Base-by-base conservation (phyloP, 2,888 invertebrate genomes). In the Anthoptus insignis region DNA sequence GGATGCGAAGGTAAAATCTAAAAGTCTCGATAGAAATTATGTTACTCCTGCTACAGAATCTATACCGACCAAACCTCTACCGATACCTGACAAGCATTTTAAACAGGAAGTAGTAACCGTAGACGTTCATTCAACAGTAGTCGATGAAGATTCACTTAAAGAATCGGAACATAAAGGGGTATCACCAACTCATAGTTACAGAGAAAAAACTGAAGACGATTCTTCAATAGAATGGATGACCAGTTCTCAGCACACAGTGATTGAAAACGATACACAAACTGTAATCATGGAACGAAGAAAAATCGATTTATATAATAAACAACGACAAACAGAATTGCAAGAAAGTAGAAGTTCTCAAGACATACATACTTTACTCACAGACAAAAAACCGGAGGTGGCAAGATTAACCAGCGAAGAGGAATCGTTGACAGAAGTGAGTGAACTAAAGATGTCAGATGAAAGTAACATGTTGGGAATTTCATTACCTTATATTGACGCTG, bases 1-100 rank as follows among this genome's bases (percentile, higher is more conserved):
- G 39, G 93, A 94, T 67, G 87, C 95, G 1, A 94, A 93, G 24
- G 84, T 91, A 0, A 96, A 96, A 81, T 93, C 95, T 0, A 96
- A 96, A 78, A 96, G 96, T 74, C 89, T 96, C 16, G 96, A 96
- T 77, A 93, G 95, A 73, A 95, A 95, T 77, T 94, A 96, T 74
- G 91, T 94, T 3, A 91, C 90, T 21, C 90, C 93, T 22, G 78
- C 79, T 4, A 81, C 84, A 29, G 81, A 82, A 64, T 47, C 81
- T 63, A 50, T 89, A 9, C 81, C 87, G 21, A 45, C 13, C 6
- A 45, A 45, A 49, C 22, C 45, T 42, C 93, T 93, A 64, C 57
- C 65, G 9, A 70, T 74, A 2, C 71, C 75, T 47, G 93, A 93
- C 37, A 93, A 88, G 59, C 91, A 94, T 78, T 90, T 89, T 69